Evolutionary conservation across 2,888 invertebrate species (phyloP).

Genomic region (Mactromeris polynyma): DNA sequence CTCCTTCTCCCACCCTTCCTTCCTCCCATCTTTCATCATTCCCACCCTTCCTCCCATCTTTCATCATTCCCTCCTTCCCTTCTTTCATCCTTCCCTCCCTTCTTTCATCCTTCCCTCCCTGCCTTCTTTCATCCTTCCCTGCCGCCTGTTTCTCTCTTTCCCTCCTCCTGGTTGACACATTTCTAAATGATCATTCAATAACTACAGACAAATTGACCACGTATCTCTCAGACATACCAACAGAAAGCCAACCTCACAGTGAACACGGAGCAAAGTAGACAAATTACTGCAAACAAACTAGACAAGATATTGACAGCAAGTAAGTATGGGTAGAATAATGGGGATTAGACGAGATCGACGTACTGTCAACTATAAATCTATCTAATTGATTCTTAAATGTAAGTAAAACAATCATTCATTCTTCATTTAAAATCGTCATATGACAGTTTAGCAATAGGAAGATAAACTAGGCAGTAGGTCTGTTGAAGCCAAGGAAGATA

Average conservation of each 20-base stretch:
- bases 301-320: constrained; percentile 8
- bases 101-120: neutral
- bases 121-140: neutral
- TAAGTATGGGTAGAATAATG: neutral
- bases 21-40: neutral
- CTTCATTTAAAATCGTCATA: neutral
- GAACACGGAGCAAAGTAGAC: neutral
- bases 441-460: neutral
- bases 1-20: neutral
- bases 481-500: too few species aligned
- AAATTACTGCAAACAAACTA: neutral
- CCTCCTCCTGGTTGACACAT: neutral
- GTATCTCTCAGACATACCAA: neutral
- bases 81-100: neutral
- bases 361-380: constrained; percentile 1
- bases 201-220: neutral
- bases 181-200: neutral
- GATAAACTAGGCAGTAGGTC: neutral
- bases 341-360: neutral
- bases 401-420: neutral
- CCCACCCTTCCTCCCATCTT: neutral
- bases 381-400: neutral
- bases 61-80: neutral
- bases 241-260: neutral
- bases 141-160: neutral